A percentile compares a stretch with the other conserved stretches of the same genome.
Evolutionary conservation across 2,113 vertebrate species (phyloP).

Genomic region (Marmota flaviventris): DNA sequence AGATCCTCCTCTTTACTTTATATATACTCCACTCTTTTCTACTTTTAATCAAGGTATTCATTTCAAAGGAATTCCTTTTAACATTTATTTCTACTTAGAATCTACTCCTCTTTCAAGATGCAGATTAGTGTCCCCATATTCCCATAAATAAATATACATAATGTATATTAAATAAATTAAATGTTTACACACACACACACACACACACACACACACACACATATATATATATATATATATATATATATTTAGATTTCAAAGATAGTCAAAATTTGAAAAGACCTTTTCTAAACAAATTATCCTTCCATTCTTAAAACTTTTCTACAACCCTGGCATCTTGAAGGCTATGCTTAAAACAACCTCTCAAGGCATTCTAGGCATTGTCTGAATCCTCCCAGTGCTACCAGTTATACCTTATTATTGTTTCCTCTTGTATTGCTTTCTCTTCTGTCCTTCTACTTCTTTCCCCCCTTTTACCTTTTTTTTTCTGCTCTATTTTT

Average conservation of each 20-base stretch:
- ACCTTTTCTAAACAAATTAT: neutral
- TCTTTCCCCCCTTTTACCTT: neutral
- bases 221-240: too few species aligned
- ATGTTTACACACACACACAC: too few species aligned
- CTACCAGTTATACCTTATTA: neutral
- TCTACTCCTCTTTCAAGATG: neutral
- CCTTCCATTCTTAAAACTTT: neutral
- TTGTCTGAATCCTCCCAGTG: too few species aligned
- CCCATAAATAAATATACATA: neutral
- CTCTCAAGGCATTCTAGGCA: too few species aligned
- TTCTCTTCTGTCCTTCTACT: neutral
- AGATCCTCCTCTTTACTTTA: neutral
- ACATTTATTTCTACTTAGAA: neutral
- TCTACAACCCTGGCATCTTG: too few species aligned
- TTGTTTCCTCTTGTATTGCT: neutral
- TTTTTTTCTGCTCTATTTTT: too few species aligned
- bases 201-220: too few species aligned
- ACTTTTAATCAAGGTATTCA: neutral
- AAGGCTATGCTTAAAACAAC: neutral
- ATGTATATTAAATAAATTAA: too few species aligned
- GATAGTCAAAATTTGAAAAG: neutral
- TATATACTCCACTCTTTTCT: neutral
- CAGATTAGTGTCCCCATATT: neutral
- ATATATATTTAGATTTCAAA: neutral
- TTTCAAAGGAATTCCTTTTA: neutral